Evolutionary conservation across 2,888 invertebrate species (phyloP).

Genomic region (Patella pellucida): DNA sequence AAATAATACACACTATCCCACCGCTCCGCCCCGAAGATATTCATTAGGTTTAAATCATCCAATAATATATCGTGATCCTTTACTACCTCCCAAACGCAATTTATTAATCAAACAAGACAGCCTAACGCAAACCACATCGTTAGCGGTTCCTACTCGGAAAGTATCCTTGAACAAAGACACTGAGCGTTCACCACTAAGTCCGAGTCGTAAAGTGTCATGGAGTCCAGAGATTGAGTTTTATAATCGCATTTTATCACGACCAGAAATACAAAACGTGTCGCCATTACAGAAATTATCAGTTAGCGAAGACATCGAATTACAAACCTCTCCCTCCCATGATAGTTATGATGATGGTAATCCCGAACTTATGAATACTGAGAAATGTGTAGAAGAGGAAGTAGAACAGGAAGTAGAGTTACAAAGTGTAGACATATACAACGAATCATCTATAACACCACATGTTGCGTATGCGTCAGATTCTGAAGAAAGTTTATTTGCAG

Average conservation of each 20-base stretch:
- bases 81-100: background rate
- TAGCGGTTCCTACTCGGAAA: background rate
- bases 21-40: background rate
- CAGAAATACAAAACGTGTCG: background rate
- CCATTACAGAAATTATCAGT: background rate
- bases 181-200: background rate
- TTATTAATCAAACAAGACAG: conserved; percentile 9
- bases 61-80: background rate
- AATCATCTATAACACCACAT: background rate
- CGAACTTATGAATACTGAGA: background rate
- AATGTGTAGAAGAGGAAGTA: background rate
- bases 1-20: background rate
- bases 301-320: conserved; percentile 3
- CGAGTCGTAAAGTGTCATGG: conserved; percentile 5
- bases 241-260: background rate
- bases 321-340: background rate
- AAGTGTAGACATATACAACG: background rate
- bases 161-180: background rate
- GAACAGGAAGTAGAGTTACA: background rate
- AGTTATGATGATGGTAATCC: background rate
- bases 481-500: background rate
- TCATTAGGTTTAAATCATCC: background rate
- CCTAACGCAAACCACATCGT: background rate
- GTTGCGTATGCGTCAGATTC: background rate
- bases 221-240: background rate